These are phyloP conservation scores for Bradypus variegatus DNA, from an alignment of 2,797 vertebrate species.

Conservation along the genomic window DNA sequence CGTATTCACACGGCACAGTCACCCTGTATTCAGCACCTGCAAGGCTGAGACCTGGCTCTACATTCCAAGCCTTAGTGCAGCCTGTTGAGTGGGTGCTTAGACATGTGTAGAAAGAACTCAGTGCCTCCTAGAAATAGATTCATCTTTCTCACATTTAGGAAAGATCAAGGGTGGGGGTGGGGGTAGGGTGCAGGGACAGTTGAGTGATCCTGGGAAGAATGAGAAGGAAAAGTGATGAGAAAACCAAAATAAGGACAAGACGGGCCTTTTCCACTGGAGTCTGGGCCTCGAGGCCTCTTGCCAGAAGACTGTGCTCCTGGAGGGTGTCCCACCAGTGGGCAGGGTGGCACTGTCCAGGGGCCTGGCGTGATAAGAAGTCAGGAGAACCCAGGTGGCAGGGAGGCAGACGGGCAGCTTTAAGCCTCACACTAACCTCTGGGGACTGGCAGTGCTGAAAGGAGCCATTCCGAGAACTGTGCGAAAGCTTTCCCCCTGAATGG, in stretches of 20 bases:
- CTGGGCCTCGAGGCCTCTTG: background rate
- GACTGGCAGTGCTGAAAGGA: background rate
- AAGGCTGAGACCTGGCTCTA: background rate
- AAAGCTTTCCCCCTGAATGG: constrained; percentile 12
- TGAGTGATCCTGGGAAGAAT: background rate
- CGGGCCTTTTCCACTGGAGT: background rate
- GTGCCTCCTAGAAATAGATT: background rate
- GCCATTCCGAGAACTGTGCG: background rate
- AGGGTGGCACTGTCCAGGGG: background rate
- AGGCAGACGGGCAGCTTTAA: background rate
- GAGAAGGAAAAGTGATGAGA: background rate
- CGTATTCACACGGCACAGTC: too few species aligned
- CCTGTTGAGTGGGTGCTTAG: background rate
- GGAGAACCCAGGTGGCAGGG: background rate
- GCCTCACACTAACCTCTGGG: background rate
- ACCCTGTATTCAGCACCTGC: background rate
- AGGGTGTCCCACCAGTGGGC: background rate
- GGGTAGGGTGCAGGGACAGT: too few species aligned
- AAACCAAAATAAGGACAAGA: background rate
- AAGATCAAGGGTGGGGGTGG: background rate
- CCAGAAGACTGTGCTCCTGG: background rate
- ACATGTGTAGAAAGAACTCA: background rate
- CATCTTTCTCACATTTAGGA: background rate
- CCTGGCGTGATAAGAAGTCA: background rate
- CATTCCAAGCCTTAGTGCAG: background rate